Conservation (phyloP, 2,113 vertebrate species). For the Alosa alosa region DNA sequence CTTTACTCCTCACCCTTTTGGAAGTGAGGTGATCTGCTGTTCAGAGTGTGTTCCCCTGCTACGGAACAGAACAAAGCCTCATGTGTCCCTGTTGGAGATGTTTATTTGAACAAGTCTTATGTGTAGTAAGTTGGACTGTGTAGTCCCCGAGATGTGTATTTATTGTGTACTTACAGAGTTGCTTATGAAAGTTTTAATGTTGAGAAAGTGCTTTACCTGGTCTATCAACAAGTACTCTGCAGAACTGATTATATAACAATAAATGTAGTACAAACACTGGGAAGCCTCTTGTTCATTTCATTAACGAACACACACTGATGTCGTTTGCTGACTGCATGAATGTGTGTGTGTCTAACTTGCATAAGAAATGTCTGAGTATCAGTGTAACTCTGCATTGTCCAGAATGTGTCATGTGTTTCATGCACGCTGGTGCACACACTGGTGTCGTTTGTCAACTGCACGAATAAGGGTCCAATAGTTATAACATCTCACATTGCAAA, state of each 20-base stretch:
- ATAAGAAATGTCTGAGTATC: not conserved
- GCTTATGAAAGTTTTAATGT: conserved; percentile 1
- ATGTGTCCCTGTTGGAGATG: not conserved
- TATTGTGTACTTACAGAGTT: conserved; percentile 5
- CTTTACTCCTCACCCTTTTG: not conserved
- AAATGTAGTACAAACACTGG: not conserved
- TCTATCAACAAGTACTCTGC: not conserved
- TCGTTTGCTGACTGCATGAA: not conserved
- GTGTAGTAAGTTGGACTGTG: conserved; percentile 3
- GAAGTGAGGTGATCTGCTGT: not conserved
- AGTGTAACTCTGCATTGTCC: not conserved
- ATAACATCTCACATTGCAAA: no score
- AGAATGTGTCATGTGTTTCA: not conserved
- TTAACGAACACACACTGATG: not conserved
- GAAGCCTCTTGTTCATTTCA: not conserved
- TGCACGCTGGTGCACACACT: not conserved
- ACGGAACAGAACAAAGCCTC: not conserved
- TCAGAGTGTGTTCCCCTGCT: not conserved
- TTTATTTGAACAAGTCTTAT: conserved; percentile 3
- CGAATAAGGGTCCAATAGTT: no score
- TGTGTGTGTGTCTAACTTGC: not conserved
- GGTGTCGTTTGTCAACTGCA: not conserved
- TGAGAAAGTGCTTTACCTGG: conserved; percentile 13
- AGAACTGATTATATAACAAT: conserved; percentile 10
- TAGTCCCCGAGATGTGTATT: not conserved